Base-by-base conservation (phyloP, 2,113 vertebrate species). In the Bolborhynchus lineola region DNA sequence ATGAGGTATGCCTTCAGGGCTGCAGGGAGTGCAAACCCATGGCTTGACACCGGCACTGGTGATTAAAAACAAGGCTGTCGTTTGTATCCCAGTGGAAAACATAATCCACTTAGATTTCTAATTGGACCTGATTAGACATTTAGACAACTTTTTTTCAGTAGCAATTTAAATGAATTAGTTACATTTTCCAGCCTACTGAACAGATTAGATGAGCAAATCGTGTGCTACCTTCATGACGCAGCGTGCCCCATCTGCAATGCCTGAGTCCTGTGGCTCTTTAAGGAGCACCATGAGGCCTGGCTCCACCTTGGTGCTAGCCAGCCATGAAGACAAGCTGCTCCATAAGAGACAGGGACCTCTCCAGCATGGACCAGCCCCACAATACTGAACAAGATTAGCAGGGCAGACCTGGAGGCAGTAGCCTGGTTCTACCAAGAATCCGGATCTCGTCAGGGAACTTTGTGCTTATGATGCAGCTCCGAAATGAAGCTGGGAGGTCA, bases 141-240 rank as follows among this genome's bases (percentile, higher is more conserved):
- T 76, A 90, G 70, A 84, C 46, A 90, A 92, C 41, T 59, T 81
- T 88, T 84, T 92, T 83, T 18, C 88, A 39, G 46, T 5, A 86
- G 80, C 42, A 81, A 59, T 77, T 84, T 63, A 78, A 88, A 70
- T 60, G 60, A 78, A 74, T 88, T 86, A 64, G 44, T 57, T 87
- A 4, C 44, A n/a, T 90, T 95, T 97, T 92, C 79, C 80, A 93
- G 91, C 46, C 82, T 70, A 50, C 23, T 81, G 90, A 95, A 46
- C 16, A 81, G 53, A 80, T 35, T 26, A 76, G 57, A 67, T 1
- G 35, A 77, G 55, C 53, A 72, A 81, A 86, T 49, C 0, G 0
- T 35, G 49, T 39, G 39, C 70, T 50, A n/a, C 29, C 67, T 86
- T 60, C 63, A 24, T 10, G 41, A 59, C 35, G 57, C 19, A 25